Evolutionary conservation across 2,888 invertebrate species (phyloP), one percentile per base, ranked within the genome.

Genomic region (Leuctra nigra): DNA sequence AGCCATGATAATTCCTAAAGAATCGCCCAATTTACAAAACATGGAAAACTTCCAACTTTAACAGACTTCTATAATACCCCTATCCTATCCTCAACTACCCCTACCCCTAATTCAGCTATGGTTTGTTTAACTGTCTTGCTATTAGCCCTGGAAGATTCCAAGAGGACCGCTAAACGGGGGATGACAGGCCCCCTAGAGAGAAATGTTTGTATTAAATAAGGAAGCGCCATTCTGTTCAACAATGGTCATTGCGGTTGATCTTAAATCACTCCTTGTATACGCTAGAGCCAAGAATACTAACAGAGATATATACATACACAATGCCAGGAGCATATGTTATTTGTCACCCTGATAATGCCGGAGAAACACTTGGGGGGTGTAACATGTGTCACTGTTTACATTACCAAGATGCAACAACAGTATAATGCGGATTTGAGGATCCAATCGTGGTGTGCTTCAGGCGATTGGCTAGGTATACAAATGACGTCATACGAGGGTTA

Each of bases 41-140:
- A 55, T 58, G 58, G 58, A 58, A 55, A 25, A 47, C 33, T 55
- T 58, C 58, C 58, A 58, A 55, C 46, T 44, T 29, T 54, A 50
- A 36, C 38, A 57, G 48, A 38, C 54, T 57, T 38, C 38, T 38
- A 57, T 25, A 20, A 39, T 57, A 48, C 48, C 39, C 54, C 44
- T 47, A 18, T 55, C n/a, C n/a, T 24, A 46, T n/a, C n/a, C n/a
- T n/a, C n/a, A n/a, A n/a, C n/a, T n/a, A n/a, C n/a, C n/a, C n/a
- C n/a, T n/a, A n/a, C n/a, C n/a, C n/a, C 35, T 35, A 35, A 44
- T 44, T 18, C 23, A n/a, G n/a, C 22, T 20, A 44, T 44, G 44
- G 20, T 44, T 22, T 44, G 44, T 44, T 44, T 44, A 20, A 22
- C 44, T 44, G 44, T 44, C 44, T 44, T n/a, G n/a, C 44, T 23